phyloP scores from a whole-genome alignment of 2,888 invertebrate species.

The Drosophila suboccidentalis region DNA sequence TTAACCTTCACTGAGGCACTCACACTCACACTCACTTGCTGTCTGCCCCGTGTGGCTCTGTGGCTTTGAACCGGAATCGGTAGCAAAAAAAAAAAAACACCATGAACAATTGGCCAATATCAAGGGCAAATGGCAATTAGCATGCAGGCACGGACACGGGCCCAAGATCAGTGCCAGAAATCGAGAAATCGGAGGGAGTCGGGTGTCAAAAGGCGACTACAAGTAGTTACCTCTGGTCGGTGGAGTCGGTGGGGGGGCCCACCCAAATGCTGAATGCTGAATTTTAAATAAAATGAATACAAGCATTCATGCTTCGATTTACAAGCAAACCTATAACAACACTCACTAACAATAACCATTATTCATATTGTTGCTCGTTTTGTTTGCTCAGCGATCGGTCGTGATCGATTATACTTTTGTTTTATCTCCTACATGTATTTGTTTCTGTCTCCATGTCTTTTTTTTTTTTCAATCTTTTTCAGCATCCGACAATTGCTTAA shows the following conservation, averaged over 20 bases:
- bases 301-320: conserved; percentile 13
- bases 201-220: not conserved
- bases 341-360: conserved; percentile 49
- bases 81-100: conserved; percentile 7
- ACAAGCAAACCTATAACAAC: conserved; percentile 11
- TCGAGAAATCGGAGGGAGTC: conserved; percentile 14
- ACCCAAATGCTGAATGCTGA: conserved; percentile 10
- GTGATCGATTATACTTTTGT: conserved; percentile 69
- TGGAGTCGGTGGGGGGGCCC: conserved; percentile 1
- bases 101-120: conserved; percentile 53
- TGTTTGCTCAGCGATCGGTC: conserved; percentile 66
- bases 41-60: conserved; percentile 1
- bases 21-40: conserved; percentile 6
- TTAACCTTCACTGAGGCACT: conserved; percentile 33
- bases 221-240: conserved; percentile 1
- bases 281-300: conserved; percentile 10
- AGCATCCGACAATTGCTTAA: conserved; percentile 17
- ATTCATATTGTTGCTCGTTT: conserved; percentile 50
- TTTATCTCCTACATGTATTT: not conserved
- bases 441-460: conserved; percentile 9
- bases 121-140: conserved; percentile 50
- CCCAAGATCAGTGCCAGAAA: conserved; percentile 24
- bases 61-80: conserved; percentile 50
- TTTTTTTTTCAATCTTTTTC: conserved; percentile 9
- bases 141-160: conserved; percentile 29